Percentiles rank a stretch among this genome's conserved stretches.
Evolutionary conservation across 2,888 invertebrate species (phyloP).

Genomic region (Litoditis marina): DNA sequence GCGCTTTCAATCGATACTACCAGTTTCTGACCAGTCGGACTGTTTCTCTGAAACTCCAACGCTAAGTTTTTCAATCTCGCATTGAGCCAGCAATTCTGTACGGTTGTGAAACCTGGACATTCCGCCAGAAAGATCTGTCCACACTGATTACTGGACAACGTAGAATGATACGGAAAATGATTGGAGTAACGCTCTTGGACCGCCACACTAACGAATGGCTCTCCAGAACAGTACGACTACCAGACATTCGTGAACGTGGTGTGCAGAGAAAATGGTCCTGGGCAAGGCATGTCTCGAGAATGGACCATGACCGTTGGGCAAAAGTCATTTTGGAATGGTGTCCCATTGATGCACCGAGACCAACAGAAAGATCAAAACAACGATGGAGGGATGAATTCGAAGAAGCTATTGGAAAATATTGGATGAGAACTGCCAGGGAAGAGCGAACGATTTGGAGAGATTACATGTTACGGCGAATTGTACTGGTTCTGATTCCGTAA

Average conservation of each 20-base stretch:
- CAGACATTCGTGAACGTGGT: not conserved
- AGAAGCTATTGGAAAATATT: not conserved
- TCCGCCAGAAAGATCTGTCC: not conserved
- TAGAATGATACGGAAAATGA: not conserved
- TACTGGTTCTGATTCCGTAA: too few species aligned
- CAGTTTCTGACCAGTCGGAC: not conserved
- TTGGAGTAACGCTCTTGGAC: not conserved
- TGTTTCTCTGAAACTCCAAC: not conserved
- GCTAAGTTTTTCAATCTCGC: not conserved
- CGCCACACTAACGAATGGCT: not conserved
- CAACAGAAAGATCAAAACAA: not conserved
- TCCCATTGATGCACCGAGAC: not conserved
- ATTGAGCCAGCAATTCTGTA: slow-evolving; percentile 1
- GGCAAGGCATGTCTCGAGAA: not conserved
- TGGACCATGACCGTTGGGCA: not conserved
- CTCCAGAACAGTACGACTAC: not conserved
- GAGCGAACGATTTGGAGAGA: too few species aligned
- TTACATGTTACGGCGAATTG: too few species aligned
- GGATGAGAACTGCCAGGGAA: too few species aligned
- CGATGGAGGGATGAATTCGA: not conserved
- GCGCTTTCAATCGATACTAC: not conserved
- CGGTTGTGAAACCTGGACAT: slow-evolving; percentile 1
- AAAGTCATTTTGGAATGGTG: not conserved
- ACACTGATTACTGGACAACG: not conserved
- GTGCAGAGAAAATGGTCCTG: not conserved